These are phyloP conservation scores for Cheumatopsyche charites DNA, from an alignment of 1,140 invertebrate species.

Conservation along the genomic window DNA sequence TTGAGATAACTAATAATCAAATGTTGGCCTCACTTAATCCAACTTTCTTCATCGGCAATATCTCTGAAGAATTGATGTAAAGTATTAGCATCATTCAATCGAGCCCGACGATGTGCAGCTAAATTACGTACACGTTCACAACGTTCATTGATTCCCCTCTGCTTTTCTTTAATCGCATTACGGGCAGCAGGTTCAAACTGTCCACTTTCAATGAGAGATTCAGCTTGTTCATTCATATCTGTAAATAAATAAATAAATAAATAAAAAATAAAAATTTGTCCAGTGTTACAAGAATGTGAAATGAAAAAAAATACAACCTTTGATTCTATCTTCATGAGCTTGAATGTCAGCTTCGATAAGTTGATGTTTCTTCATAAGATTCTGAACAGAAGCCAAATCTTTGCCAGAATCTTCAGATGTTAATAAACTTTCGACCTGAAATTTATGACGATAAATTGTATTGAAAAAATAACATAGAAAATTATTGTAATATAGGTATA, in stretches of 20 bases:
- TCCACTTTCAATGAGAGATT: constrained; percentile 91
- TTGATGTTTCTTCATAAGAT: constrained; percentile 99
- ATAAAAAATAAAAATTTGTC: background rate
- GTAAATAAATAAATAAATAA: constrained; percentile 42
- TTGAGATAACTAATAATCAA: background rate
- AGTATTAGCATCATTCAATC: constrained; percentile 94
- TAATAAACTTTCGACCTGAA: constrained; percentile 87
- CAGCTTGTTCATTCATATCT: constrained; percentile 93
- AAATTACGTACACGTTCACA: constrained; percentile 93
- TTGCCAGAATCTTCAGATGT: constrained; percentile 98
- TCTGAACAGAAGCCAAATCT: constrained; percentile 98
- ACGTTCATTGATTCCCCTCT: constrained; percentile 91
- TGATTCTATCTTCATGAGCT: constrained; percentile 95
- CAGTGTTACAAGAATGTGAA: constrained; percentile 22
- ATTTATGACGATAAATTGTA: constrained; percentile 14
- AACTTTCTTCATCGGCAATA: constrained; percentile 99
- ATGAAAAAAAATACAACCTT: constrained; percentile 61
- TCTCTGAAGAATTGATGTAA: constrained; percentile 99
- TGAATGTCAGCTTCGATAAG: constrained; percentile 96
- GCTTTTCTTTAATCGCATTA: constrained; percentile 90
- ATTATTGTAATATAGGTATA: background rate
- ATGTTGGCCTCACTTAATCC: constrained; percentile 83
- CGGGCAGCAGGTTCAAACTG: constrained; percentile 92
- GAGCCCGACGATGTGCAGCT: constrained; percentile 86
- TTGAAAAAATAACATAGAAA: background rate